phyloP scores from a whole-genome alignment of 2,888 invertebrate genomes.

The Suillia variegata region DNA sequence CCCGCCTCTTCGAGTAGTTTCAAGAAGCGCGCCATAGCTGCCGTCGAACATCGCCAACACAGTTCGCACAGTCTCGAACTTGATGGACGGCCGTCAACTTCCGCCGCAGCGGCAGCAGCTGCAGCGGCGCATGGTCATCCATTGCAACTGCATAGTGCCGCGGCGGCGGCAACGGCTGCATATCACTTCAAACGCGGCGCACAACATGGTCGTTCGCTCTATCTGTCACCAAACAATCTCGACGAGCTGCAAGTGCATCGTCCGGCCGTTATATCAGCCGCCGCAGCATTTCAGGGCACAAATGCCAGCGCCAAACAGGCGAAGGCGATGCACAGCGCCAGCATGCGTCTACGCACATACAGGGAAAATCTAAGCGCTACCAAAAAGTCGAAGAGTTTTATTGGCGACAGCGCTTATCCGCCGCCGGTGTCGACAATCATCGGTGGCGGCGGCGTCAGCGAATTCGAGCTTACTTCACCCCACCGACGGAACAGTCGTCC shows the following conservation, averaged over 20 bases:
- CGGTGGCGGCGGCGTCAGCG: constrained; percentile 43
- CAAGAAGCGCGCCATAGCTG: constrained; percentile 51
- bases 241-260: constrained; percentile 59
- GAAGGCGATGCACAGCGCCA: constrained; percentile 59
- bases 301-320: constrained; percentile 60
- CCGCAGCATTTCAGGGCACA: constrained; percentile 59
- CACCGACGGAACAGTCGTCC: constrained; percentile 61
- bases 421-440: too few relatives aligned
- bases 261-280: constrained; percentile 54
- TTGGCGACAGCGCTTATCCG: constrained; percentile 53
- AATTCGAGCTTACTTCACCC: constrained; percentile 60
- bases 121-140: constrained; percentile 34
- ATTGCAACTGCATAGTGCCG: constrained; percentile 52
- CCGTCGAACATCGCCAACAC: constrained; percentile 57
- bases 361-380: constrained; percentile 58
- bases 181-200: constrained; percentile 59
- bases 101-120: constrained; percentile 40
- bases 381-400: constrained; percentile 62
- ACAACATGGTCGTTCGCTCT: constrained; percentile 59
- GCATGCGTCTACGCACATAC: constrained; percentile 58
- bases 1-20: constrained; percentile 47
- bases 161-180: constrained; percentile 52
- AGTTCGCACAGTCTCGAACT: constrained; percentile 60
- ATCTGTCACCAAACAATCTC: constrained; percentile 59
- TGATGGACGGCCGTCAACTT: constrained; percentile 56